These are phyloP conservation scores for Vultur gryphus DNA, from an alignment of 2,797 vertebrate genomes.

Conservation along the genomic window DNA sequence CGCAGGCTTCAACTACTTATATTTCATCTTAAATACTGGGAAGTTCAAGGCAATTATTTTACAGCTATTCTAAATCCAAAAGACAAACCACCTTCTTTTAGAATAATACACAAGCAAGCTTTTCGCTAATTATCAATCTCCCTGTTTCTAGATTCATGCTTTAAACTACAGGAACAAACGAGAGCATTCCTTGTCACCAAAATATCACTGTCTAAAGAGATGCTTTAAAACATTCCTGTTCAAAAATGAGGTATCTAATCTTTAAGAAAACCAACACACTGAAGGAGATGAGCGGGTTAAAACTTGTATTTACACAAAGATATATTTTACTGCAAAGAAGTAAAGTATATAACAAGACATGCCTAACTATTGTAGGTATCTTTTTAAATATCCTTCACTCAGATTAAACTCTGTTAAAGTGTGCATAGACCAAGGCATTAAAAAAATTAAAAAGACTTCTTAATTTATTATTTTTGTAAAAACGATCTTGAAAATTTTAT, in stretches of 20 bases:
- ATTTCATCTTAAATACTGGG: not conserved
- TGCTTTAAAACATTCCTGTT: not conserved
- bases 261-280: not conserved
- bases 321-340: not conserved
- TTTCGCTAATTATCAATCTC: not conserved
- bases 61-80: conserved; percentile 44
- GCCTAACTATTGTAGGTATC: not conserved
- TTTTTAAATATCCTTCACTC: conserved; percentile 23
- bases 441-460: conserved; percentile 38
- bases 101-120: not conserved
- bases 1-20: not conserved
- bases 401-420: conserved; percentile 18
- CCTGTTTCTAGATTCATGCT: not conserved
- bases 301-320: not conserved
- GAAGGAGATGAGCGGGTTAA: not conserved
- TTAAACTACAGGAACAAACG: not conserved
- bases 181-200: not conserved
- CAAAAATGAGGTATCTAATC: not conserved
- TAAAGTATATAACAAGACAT: not conserved
- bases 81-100: not conserved
- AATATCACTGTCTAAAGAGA: not conserved
- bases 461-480: conserved; percentile 7
- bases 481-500: not conserved
- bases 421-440: conserved; percentile 61
- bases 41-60: conserved; percentile 42